Evolutionary conservation across 1,140 invertebrate species (phyloP).

Genomic region (Pogonus chalceus): DNA sequence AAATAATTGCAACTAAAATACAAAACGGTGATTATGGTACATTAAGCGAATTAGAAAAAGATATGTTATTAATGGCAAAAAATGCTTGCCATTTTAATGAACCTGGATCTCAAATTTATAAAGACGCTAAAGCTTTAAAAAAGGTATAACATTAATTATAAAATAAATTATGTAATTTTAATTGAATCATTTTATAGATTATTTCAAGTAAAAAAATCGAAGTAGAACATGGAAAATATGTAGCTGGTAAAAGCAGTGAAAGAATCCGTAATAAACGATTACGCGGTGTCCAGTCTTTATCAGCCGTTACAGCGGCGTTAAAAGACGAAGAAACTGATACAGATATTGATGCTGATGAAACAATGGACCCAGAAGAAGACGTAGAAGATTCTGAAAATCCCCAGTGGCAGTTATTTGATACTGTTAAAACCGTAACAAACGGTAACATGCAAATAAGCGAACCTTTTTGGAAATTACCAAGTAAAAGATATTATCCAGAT

Average conservation of each 20-base stretch:
- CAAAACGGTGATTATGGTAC: constrained; percentile 68
- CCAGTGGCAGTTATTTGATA: constrained; percentile 43
- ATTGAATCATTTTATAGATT: constrained; percentile 25
- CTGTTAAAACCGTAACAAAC: constrained; percentile 36
- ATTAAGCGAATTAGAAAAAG: constrained; percentile 78
- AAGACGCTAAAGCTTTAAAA: constrained; percentile 83
- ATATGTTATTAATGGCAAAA: constrained; percentile 81
- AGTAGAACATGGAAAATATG: constrained; percentile 41
- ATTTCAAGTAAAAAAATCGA: constrained; percentile 50
- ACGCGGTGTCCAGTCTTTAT: constrained; percentile 36
- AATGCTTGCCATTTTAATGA: constrained; percentile 97
- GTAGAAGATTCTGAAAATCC: constrained; percentile 36
- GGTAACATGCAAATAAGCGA: constrained; percentile 56
- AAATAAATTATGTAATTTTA: neutral
- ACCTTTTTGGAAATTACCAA: constrained; percentile 88
- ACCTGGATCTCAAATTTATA: constrained; percentile 92
- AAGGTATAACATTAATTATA: constrained; percentile 43
- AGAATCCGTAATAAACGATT: constrained; percentile 36
- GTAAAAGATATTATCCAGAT: constrained; percentile 84
- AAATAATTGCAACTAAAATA: constrained; percentile 85
- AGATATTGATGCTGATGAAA: constrained; percentile 34
- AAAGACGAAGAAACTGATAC: constrained; percentile 34
- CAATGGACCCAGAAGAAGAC: constrained; percentile 23
- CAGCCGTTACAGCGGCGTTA: constrained; percentile 39
- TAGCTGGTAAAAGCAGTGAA: constrained; percentile 40